phyloP scores from a whole-genome alignment of 2,113 vertebrate genomes.

The Gyps fulvus region DNA sequence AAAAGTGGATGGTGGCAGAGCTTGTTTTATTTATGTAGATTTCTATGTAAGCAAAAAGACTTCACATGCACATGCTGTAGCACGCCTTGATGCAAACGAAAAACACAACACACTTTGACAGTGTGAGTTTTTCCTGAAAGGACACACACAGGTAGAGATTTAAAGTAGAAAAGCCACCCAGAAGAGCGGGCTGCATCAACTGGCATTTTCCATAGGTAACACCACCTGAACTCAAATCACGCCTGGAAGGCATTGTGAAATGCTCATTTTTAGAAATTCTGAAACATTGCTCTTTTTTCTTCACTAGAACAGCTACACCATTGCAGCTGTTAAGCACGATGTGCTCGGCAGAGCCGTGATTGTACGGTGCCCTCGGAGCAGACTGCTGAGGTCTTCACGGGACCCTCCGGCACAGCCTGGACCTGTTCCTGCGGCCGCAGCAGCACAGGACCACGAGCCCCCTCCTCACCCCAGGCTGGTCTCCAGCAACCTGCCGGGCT shows the following conservation, averaged over 20 bases:
- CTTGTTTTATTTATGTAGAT: not conserved
- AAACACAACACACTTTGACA: not conserved
- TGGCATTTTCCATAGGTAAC: not conserved
- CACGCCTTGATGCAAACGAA: not conserved
- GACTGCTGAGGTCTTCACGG: not conserved
- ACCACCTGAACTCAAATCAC: fast-evolving
- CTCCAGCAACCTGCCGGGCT: not conserved
- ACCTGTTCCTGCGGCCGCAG: not conserved
- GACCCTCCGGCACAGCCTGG: not conserved
- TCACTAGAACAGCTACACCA: not conserved
- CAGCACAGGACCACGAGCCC: not conserved
- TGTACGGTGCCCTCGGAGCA: not conserved
- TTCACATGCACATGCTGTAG: not conserved
- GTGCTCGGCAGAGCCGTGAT: not conserved
- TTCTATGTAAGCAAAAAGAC: not conserved
- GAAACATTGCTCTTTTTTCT: not conserved
- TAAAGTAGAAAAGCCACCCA: not conserved
- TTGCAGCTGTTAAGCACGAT: fast-evolving
- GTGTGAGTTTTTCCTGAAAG: not conserved
- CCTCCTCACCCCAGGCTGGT: not conserved
- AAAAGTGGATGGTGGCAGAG: not conserved
- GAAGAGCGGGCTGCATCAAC: not conserved
- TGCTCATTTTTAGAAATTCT: not conserved
- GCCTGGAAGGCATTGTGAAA: not conserved
- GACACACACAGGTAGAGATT: not conserved